Evolutionary conservation across 2,888 invertebrate genomes (phyloP).

Genomic region (Meiosimyza decipiens): DNA sequence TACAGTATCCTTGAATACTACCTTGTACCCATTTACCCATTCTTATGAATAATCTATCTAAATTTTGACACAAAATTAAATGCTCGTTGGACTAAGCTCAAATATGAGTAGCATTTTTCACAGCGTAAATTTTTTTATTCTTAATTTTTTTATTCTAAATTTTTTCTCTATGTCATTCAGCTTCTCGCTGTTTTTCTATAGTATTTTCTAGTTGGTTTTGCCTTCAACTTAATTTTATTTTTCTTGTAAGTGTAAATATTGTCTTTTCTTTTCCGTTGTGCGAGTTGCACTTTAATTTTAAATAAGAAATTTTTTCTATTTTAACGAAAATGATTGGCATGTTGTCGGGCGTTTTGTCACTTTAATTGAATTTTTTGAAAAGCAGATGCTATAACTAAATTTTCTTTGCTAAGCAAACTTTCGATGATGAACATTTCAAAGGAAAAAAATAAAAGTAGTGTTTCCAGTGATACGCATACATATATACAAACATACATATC

Average conservation of each 20-base stretch:
- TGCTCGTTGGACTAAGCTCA: too few species aligned
- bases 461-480: neutral
- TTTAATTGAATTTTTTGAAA: slow-evolving; percentile 3
- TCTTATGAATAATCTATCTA: too few species aligned
- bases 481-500: too few species aligned
- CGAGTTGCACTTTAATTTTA: slow-evolving; percentile 8
- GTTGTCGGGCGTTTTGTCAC: slow-evolving; percentile 27
- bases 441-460: neutral
- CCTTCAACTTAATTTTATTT: slow-evolving; percentile 5
- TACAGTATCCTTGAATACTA: too few species aligned
- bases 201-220: slow-evolving; percentile 5
- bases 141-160: too few species aligned
- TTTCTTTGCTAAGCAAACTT: neutral
- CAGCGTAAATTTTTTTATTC: too few species aligned
- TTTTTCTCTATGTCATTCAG: too few species aligned
- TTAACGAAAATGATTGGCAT: slow-evolving; percentile 27
- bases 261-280: slow-evolving; percentile 6
- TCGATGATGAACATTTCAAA: neutral
- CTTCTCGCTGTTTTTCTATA: neutral
- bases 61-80: too few species aligned
- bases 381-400: neutral
- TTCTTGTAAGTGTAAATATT: slow-evolving; percentile 6
- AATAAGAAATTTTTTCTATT: slow-evolving; percentile 15
- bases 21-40: too few species aligned
- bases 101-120: too few species aligned